A percentile compares a stretch with the other conserved stretches of the same genome.
Conservation (phyloP, 2,888 invertebrate species). For the Tethea ocularis region DNA sequence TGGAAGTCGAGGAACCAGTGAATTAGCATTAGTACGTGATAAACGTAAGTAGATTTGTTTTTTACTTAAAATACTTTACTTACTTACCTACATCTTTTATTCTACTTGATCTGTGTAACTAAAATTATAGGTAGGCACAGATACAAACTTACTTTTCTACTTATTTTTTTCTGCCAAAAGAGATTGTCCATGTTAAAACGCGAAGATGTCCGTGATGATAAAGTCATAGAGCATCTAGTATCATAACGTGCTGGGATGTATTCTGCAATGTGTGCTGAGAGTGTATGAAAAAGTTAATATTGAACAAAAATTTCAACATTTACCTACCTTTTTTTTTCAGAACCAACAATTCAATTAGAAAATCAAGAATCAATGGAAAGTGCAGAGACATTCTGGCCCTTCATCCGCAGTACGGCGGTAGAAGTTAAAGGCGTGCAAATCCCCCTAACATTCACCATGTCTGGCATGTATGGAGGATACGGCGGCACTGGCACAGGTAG, state of each 20-base stretch:
- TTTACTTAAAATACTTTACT: no score
- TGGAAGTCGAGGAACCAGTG: constrained; percentile 13
- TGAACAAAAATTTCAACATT: no score
- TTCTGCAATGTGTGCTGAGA: no score
- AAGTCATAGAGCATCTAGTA: no score
- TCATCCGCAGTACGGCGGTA: constrained; percentile 40
- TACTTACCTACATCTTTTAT: not conserved
- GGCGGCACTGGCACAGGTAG: constrained; percentile 41
- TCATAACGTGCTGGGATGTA: no score
- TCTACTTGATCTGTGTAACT: not conserved
- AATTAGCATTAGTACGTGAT: not conserved
- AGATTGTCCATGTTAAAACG: not conserved
- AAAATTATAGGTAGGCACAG: not conserved
- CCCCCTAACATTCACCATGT: constrained; percentile 69
- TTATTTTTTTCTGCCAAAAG: not conserved
- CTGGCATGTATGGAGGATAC: constrained; percentile 67
- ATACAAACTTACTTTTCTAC: not conserved
- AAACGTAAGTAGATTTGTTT: not conserved
- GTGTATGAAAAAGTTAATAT: no score
- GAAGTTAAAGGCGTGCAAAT: constrained; percentile 55
- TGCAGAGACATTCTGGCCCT: constrained; percentile 69
- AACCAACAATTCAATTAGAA: constrained; percentile 26
- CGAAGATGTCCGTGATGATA: not conserved
- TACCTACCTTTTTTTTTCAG: constrained; percentile 14
- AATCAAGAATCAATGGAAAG: constrained; percentile 42